Evolutionary conservation across 2,113 vertebrate species (phyloP).

Genomic region (Takifugu bimaculatus): DNA sequence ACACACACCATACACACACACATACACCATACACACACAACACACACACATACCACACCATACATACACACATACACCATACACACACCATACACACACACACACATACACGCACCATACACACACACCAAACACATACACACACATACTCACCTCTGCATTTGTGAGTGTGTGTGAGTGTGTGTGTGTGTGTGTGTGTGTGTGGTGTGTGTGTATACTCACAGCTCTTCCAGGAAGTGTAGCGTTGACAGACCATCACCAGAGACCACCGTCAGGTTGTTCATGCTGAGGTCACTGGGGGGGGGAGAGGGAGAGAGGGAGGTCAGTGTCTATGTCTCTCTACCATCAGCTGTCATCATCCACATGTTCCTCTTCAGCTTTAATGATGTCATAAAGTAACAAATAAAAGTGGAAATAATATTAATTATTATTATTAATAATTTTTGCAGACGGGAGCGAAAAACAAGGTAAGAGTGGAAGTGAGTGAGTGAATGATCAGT

Average conservation of each 20-base stretch:
- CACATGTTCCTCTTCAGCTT: no score
- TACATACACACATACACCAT: no score
- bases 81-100: not conserved
- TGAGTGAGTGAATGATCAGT: not conserved
- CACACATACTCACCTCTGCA: conserved; percentile 29
- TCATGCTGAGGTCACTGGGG: conserved; percentile 93
- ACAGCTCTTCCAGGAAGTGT: conserved; percentile 93
- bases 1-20: not conserved
- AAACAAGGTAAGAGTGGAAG: conserved; percentile 46
- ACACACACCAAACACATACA: not conserved
- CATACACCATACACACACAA: conserved; percentile 14
- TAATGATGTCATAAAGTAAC: no score
- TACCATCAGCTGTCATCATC: no score
- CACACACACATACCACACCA: not conserved
- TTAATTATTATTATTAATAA: not conserved
- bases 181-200: conserved; percentile 22
- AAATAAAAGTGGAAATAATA: no score
- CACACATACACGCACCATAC: no score
- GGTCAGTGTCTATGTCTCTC: not conserved
- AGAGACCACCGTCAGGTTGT: conserved; percentile 86
- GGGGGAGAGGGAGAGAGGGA: not conserved
- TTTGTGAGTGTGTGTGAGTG: conserved; percentile 10
- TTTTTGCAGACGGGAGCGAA: conserved; percentile 48
- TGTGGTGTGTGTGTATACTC: conserved; percentile 78
- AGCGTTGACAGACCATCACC: conserved; percentile 77